A percentile compares a stretch with the other conserved stretches of the same genome.
phyloP scores from a whole-genome alignment of 2,888 invertebrate genomes.

The Rapana venosa region DNA sequence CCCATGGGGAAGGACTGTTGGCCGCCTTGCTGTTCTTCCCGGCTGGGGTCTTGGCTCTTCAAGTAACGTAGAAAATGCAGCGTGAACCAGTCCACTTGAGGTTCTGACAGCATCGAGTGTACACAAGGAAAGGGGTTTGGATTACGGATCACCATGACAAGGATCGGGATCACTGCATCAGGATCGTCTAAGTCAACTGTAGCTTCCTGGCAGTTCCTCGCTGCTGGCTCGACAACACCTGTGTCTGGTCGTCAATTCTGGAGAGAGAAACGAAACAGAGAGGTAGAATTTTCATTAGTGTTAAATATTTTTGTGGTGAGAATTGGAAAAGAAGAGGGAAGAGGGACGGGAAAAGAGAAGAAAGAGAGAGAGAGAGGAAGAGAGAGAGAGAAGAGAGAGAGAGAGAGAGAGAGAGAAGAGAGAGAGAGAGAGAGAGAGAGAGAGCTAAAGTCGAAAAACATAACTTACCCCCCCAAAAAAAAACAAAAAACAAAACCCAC shows the following conservation, averaged over 20 bases:
- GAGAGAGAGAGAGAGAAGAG: conserved; percentile 5
- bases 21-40: no score
- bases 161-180: no score
- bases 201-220: no score
- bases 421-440: background rate
- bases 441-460: background rate
- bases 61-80: no score
- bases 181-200: no score
- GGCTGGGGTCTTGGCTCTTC: no score
- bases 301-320: background rate
- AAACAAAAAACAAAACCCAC: background rate
- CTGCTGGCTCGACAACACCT: no score
- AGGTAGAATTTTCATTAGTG: background rate
- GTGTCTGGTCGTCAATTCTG: background rate
- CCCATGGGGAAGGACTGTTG: background rate
- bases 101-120: no score
- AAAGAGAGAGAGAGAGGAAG: background rate
- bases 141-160: no score
- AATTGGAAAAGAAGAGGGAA: background rate
- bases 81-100: no score
- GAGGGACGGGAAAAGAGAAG: background rate
- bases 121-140: no score
- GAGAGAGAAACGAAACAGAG: background rate
- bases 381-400: background rate
- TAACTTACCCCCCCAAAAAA: background rate